Conservation (phyloP, 1,140 invertebrate genomes). For the Drosophila ficusphila region DNA sequence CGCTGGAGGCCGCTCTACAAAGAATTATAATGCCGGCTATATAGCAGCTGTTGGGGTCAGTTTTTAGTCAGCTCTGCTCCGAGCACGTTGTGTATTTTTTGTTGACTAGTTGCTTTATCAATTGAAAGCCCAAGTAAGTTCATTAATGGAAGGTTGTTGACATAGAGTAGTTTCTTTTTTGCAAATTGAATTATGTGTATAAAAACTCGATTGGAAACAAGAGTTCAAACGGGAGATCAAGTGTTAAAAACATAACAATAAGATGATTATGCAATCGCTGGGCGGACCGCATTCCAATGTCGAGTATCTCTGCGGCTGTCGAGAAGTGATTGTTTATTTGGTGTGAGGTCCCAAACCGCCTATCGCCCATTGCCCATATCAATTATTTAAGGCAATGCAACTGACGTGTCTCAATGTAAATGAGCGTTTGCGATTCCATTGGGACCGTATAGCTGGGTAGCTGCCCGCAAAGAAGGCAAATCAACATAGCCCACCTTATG, state of each 20-base stretch:
- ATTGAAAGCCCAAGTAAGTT: constrained; percentile 24
- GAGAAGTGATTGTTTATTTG: constrained; percentile 4
- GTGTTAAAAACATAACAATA: constrained; percentile 3
- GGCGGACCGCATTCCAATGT: constrained; percentile 11
- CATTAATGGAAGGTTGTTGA: background rate
- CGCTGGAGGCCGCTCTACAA: constrained; percentile 18
- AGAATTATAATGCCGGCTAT: background rate
- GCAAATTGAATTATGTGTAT: constrained; percentile 10
- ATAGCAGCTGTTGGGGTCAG: constrained; percentile 16
- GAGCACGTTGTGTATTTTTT: constrained; percentile 20
- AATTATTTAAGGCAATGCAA: constrained; percentile 34
- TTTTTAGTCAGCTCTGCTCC: constrained; percentile 6
- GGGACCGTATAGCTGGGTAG: too few relatives aligned
- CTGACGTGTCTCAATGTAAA: constrained; percentile 28
- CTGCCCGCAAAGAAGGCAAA: constrained; percentile 32
- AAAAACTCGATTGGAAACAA: background rate
- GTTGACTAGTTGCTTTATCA: constrained; percentile 15
- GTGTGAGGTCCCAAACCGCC: background rate
- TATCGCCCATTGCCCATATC: constrained; percentile 15
- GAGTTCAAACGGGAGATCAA: constrained; percentile 1
- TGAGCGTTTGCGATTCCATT: constrained; percentile 10
- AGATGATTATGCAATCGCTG: constrained; percentile 20
- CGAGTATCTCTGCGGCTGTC: background rate
- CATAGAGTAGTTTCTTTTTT: background rate
- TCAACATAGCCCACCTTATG: constrained; percentile 34